Percentiles rank a stretch among this genome's conserved stretches.
phyloP scores from a whole-genome alignment of 2,113 vertebrate species.

The Dunckerocampus dactyliophorus region DNA sequence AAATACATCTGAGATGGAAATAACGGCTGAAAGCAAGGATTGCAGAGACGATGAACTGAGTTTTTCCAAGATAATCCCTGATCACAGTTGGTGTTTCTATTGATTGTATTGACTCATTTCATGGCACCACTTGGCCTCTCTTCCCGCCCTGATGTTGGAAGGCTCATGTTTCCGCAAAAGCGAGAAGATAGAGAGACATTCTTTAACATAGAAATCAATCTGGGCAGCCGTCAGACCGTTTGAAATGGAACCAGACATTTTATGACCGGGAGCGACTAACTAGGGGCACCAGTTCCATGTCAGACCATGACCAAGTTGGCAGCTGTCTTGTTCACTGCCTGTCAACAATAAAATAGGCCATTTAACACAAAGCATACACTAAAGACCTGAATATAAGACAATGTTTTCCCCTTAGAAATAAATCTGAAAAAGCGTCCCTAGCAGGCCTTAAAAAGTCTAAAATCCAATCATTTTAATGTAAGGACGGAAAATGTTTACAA shows the following conservation, averaged over 20 bases:
- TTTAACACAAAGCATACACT: no score
- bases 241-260: background rate
- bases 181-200: background rate
- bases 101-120: constrained; percentile 41
- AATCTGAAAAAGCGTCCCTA: no score
- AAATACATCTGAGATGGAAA: background rate
- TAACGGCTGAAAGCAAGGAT: background rate
- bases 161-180: constrained; percentile 14
- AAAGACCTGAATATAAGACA: no score
- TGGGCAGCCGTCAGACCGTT: background rate
- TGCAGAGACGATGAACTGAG: constrained; percentile 1
- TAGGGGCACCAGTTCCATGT: background rate
- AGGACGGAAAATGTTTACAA: no score
- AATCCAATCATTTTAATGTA: no score
- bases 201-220: background rate
- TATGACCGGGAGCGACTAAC: background rate
- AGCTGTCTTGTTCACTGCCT: background rate
- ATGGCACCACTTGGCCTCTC: constrained; percentile 2
- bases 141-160: background rate
- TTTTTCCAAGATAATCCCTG: background rate
- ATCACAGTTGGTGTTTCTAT: constrained; percentile 23
- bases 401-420: no score
- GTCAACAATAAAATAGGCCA: no score
- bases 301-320: background rate
- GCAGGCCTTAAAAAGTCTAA: no score